A percentile compares a stretch with the other conserved stretches of the same genome.
phyloP scores from a whole-genome alignment of 2,888 invertebrate species.

The Hyposoter dolosus region DNA sequence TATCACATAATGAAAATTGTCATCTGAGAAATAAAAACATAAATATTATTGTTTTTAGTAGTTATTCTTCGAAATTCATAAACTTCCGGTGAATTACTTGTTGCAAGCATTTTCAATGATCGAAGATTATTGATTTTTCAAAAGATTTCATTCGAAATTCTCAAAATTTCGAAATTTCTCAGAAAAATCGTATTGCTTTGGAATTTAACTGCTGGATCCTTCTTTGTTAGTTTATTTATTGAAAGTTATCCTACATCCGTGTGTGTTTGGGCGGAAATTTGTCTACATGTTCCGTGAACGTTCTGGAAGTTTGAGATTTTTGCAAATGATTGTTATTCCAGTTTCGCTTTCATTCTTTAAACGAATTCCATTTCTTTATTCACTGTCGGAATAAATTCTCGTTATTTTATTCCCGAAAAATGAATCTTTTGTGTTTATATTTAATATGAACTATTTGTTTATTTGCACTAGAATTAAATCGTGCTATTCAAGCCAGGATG shows the following conservation, averaged over 20 bases:
- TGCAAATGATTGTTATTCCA: conserved; percentile 18
- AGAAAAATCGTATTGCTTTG: conserved; percentile 54
- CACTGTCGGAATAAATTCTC: conserved; percentile 14
- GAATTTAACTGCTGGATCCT: conserved; percentile 36
- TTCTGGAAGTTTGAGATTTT: conserved; percentile 66
- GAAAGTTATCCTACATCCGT: conserved; percentile 2
- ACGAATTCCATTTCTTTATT: neutral
- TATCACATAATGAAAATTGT: neutral
- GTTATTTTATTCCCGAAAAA: neutral
- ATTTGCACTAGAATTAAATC: conserved; percentile 44
- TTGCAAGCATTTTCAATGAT: neutral
- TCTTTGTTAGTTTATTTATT: conserved; percentile 30
- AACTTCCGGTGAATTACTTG: neutral
- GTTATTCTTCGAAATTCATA: neutral
- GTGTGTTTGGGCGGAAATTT: conserved; percentile 64
- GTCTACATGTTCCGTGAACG: conserved; percentile 62
- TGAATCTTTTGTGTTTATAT: conserved; percentile 29
- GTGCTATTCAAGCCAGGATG: conserved; percentile 66
- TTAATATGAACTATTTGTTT: conserved; percentile 27
- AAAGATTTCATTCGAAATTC: neutral
- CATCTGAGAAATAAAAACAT: neutral
- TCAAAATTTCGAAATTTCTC: neutral
- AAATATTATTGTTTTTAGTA: neutral
- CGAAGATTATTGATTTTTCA: neutral
- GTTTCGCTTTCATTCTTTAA: conserved; percentile 21